These are phyloP conservation scores for Drosophila nigricruria DNA, from an alignment of 2,888 invertebrate species.

Conservation along the genomic window DNA sequence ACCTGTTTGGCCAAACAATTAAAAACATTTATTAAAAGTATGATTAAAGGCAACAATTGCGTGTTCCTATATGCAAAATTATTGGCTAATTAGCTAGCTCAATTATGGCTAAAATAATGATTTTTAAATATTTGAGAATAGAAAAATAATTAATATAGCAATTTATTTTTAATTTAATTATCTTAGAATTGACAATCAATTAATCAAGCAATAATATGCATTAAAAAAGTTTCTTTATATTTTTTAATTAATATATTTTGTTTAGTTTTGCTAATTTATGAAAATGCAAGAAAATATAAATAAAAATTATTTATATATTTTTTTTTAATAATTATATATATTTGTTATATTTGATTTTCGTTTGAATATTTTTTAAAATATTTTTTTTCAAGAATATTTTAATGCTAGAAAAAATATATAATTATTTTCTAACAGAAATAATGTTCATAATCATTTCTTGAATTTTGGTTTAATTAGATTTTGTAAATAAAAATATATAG, in stretches of 20 bases:
- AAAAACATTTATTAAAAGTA: conserved; percentile 29
- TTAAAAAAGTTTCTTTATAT: neutral
- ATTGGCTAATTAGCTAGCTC: conserved; percentile 23
- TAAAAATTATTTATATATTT: neutral
- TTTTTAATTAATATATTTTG: neutral
- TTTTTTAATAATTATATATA: neutral
- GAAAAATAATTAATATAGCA: neutral
- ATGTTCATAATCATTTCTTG: too few species aligned
- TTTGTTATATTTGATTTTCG: too few species aligned
- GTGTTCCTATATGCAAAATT: neutral
- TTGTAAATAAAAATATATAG: too few species aligned
- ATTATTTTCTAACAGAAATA: too few species aligned
- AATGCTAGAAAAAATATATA: too few species aligned
- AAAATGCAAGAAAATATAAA: neutral
- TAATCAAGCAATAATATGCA: too few species aligned
- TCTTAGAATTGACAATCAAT: neutral
- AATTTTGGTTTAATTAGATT: too few species aligned
- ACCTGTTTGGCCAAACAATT: conserved; percentile 74
- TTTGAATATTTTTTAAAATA: too few species aligned
- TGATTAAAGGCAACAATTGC: neutral
- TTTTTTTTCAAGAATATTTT: neutral
- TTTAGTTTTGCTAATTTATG: neutral
- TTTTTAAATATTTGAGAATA: neutral
- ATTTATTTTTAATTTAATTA: neutral
- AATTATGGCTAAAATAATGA: conserved; percentile 2